These are phyloP conservation scores for Falco rusticolus DNA, from an alignment of 2,797 vertebrate species.

Conservation along the genomic window DNA sequence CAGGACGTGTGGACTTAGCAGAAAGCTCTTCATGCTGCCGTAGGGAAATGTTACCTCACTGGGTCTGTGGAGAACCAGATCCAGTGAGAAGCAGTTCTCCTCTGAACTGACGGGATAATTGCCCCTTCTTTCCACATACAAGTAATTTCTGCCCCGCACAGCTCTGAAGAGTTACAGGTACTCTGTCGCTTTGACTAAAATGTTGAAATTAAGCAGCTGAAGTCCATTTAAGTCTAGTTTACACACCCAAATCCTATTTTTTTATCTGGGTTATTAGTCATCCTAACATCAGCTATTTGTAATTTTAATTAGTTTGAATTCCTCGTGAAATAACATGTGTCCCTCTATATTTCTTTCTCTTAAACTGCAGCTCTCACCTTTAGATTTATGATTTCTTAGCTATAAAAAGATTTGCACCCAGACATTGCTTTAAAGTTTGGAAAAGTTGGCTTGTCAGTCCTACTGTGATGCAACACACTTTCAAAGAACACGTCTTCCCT, in stretches of 20 bases:
- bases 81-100: background rate
- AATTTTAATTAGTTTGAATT: constrained; percentile 30
- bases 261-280: constrained; percentile 26
- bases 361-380: constrained; percentile 20
- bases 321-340: background rate
- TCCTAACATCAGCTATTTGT: constrained; percentile 24
- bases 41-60: background rate
- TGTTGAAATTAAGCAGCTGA: background rate
- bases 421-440: background rate
- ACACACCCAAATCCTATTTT: background rate
- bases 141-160: background rate
- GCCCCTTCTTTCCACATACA: background rate
- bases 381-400: background rate
- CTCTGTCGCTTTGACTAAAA: background rate
- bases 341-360: constrained; percentile 24
- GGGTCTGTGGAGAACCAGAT: background rate
- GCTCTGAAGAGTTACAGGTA: background rate
- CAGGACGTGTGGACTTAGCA: accelerated
- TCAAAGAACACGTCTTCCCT: background rate
- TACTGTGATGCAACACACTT: background rate
- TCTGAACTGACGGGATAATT: background rate
- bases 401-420: constrained; percentile 1
- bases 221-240: constrained; percentile 28
- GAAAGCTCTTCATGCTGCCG: background rate
- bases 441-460: background rate